Evolutionary conservation across 2,113 vertebrate genomes (phyloP).

Genomic region (Corvus cornix): DNA sequence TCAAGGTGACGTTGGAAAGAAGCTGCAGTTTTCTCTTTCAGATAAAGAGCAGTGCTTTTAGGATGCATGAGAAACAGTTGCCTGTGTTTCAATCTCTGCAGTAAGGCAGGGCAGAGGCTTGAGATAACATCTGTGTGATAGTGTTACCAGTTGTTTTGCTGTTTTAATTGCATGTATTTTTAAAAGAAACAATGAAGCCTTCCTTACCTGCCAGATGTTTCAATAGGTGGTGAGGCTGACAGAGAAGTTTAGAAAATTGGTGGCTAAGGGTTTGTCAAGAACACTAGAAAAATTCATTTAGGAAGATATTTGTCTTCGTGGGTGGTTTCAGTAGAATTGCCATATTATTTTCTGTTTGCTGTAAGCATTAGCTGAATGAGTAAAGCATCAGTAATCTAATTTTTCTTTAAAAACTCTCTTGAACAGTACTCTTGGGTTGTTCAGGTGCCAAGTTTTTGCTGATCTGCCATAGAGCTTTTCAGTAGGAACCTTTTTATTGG

Average conservation of each 20-base stretch:
- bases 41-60: background rate
- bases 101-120: background rate
- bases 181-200: background rate
- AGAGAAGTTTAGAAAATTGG: background rate
- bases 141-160: background rate
- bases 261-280: background rate
- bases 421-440: background rate
- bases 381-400: background rate
- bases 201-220: background rate
- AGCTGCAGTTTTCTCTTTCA: background rate
- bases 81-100: background rate
- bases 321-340: background rate
- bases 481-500: background rate
- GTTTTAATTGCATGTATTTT: background rate
- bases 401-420: background rate
- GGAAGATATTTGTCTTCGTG: background rate
- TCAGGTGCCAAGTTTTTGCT: background rate
- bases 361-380: background rate
- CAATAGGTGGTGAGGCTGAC: background rate
- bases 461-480: background rate
- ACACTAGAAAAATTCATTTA: background rate
- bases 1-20: background rate
- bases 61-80: background rate
- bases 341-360: background rate
- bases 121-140: background rate